Evolutionary conservation across 53 echinoderm and acorn worm species (phyloP).

Genomic region (Hippasteria phrygiana): DNA sequence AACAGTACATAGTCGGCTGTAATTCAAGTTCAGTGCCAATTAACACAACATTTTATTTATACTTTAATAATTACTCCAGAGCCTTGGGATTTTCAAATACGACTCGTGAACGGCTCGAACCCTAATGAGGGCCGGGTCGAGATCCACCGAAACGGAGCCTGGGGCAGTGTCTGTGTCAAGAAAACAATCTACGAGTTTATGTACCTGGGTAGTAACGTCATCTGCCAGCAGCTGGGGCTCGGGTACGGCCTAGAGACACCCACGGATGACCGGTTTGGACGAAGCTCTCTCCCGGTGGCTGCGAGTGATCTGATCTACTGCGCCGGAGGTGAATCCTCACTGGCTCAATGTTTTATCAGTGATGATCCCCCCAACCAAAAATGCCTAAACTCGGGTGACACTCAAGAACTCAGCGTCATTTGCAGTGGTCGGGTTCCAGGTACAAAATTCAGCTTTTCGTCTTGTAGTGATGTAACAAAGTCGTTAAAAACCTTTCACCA

Average conservation of each 20-base stretch:
- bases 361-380: background rate
- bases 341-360: background rate
- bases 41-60: too few species aligned
- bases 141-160: slow-evolving; percentile 12
- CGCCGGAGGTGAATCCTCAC: slow-evolving; percentile 26
- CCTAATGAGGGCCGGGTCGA: slow-evolving; percentile 39
- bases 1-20: too few species aligned
- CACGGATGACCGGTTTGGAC: slow-evolving; percentile 29
- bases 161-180: slow-evolving; percentile 18
- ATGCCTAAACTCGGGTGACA: background rate
- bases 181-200: background rate
- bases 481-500: too few species aligned
- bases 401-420: slow-evolving; percentile 13
- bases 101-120: slow-evolving; percentile 17
- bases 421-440: slow-evolving; percentile 35
- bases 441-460: background rate
- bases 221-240: slow-evolving; percentile 37
- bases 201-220: slow-evolving; percentile 4
- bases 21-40: too few species aligned
- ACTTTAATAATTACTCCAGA: background rate
- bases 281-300: slow-evolving; percentile 27
- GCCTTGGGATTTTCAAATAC: slow-evolving; percentile 1
- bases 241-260: slow-evolving; percentile 51
- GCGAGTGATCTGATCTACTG: background rate
- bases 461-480: background rate